Base-by-base conservation (phyloP, 1,140 invertebrate species). In the Vollenhovia emeryi region DNA sequence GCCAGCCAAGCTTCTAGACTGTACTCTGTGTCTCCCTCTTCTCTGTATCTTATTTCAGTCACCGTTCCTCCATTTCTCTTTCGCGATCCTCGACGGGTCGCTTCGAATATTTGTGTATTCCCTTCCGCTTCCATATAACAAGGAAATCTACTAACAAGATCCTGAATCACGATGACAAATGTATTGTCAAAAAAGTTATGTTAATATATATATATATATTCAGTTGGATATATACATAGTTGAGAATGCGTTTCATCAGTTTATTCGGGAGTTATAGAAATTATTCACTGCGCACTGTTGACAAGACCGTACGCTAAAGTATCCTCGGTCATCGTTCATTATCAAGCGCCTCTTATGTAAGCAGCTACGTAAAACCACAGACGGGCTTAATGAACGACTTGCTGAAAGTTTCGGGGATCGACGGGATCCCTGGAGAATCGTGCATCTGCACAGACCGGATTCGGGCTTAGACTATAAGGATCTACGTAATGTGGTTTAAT, bases 401-500 rank as follows among this genome's bases (percentile, higher is more conserved):
- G 88, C 74, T 75, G 87, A 90, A 90, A 90, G 88, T 90, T 89
- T 80, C 52, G 50, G 36, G 74, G 57, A 76, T 80, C 79, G 78
- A 52, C 71, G 62, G 64, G 87, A 90, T 89, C 88, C 85, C 40
- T 55, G 40, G 74, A 73, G 85, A 74, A 55, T 83, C 24, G 69
- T 71, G 71, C 79, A 88, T 89, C 86, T 86, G 86, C 80, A 80
- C 74, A 78, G 52, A 59, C 68, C 60, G 85, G 85, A 40, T 89
- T 85, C 73, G 48, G 86, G 87, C 80, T 90, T 85, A 87, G 89
- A 90, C 88, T 90, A 87, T 85, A 87, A 90, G 87, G 87, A 69
- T 90, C 89, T 85, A 76, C 87, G 88, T 90, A 90, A 90, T 89
- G 88, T 89, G 88, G 74, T 89, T 89, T 89, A 90, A 90, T 90